Percentiles rank a stretch among this genome's conserved stretches.
Conservation (phyloP, 2,888 invertebrate genomes). For the Helicoverpa assulta region DNA sequence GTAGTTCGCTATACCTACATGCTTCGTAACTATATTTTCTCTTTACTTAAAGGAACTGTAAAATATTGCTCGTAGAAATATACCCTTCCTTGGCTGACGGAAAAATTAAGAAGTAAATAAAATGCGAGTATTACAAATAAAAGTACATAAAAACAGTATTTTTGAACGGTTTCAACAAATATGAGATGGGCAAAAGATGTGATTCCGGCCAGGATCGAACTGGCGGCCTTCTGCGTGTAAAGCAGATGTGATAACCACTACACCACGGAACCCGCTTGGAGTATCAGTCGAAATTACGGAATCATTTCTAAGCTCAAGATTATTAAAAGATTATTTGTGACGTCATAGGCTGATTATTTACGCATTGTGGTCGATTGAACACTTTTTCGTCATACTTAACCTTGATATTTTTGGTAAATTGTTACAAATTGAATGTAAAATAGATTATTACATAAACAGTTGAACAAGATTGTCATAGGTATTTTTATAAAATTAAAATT, state of each 20-base stretch:
- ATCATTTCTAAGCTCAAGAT: accelerated
- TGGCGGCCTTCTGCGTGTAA: conserved; percentile 89
- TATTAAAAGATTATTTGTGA: not conserved
- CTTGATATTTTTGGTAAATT: not conserved
- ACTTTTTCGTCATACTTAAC: not conserved
- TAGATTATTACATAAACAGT: not conserved
- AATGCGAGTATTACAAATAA: too few relatives aligned
- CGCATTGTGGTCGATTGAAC: not conserved
- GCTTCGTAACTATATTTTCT: too few relatives aligned
- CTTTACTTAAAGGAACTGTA: too few relatives aligned
- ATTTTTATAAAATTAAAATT: too few relatives aligned
- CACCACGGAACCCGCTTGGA: conserved; percentile 83
- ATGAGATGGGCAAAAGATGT: conserved; percentile 63
- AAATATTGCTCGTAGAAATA: too few relatives aligned
- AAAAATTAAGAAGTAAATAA: too few relatives aligned
- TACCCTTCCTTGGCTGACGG: too few relatives aligned
- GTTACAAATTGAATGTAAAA: not conserved
- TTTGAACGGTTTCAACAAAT: not conserved
- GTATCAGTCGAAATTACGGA: conserved; percentile 50
- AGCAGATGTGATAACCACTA: conserved; percentile 88
- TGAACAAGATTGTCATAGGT: too few relatives aligned
- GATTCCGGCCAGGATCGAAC: conserved; percentile 90
- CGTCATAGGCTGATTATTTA: not conserved
- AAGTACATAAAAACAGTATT: too few relatives aligned
- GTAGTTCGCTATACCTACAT: too few relatives aligned